phyloP scores from a whole-genome alignment of 2,797 vertebrate species.

The Ctenosaura bakeri region DNA sequence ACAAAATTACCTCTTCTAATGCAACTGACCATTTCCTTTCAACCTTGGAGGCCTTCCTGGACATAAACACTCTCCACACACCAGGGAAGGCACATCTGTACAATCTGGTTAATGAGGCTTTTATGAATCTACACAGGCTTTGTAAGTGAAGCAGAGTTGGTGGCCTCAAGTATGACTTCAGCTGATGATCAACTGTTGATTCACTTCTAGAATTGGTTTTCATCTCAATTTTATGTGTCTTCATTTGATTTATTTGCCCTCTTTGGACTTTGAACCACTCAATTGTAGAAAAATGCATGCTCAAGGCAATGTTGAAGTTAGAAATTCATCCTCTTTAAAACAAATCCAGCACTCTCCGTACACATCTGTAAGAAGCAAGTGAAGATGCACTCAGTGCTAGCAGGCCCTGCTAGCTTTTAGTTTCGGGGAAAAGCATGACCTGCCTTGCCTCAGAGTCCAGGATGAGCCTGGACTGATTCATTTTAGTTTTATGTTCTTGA shows the following conservation, averaged over 20 bases:
- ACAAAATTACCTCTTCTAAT: neutral
- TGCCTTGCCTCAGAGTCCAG: too few species aligned
- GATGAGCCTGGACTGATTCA: too few species aligned
- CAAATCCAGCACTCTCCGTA: neutral
- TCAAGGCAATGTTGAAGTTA: neutral
- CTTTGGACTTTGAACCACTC: neutral
- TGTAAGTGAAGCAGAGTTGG: neutral
- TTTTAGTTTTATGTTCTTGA: too few species aligned
- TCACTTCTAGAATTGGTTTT: neutral
- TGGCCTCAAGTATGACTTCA: neutral
- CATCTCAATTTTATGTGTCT: neutral
- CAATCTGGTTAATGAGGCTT: neutral
- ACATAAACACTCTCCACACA: neutral
- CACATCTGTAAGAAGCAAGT: neutral
- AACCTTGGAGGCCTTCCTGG: conserved; percentile 17
- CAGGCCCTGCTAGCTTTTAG: neutral
- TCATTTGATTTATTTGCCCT: neutral
- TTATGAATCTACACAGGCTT: neutral
- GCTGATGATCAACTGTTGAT: neutral
- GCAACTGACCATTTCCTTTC: conserved; percentile 12
- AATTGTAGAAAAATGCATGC: neutral
- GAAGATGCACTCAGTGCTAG: neutral
- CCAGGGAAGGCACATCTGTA: neutral
- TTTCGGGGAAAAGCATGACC: neutral
- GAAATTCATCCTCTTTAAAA: neutral